Conservation (phyloP, 2,888 invertebrate genomes). For the Ichneumoninae sp. region DNA sequence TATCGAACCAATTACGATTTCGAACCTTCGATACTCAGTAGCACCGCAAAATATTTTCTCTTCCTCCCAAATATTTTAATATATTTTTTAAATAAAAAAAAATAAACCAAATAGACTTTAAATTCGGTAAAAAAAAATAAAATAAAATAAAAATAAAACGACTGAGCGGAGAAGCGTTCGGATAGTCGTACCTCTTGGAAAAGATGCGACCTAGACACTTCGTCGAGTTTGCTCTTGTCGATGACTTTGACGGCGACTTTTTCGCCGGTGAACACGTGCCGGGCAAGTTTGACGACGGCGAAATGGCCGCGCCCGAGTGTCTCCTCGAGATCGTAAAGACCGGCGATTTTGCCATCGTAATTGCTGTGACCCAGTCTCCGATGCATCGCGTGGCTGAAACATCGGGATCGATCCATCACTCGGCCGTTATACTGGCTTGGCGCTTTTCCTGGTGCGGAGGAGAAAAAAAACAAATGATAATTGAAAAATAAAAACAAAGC, state of each 20-base stretch:
- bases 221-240: conserved; percentile 99
- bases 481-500: neutral
- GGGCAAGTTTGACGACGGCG: conserved; percentile 98
- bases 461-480: neutral
- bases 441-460: neutral
- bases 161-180: neutral
- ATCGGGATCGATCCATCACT: conserved; percentile 21
- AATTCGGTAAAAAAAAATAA: neutral
- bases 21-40: neutral
- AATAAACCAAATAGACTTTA: neutral
- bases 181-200: conserved; percentile 92
- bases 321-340: conserved; percentile 98
- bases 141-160: neutral
- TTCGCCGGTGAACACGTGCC: conserved; percentile 99
- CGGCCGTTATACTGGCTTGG: neutral
- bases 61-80: neutral
- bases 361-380: conserved; percentile 84
- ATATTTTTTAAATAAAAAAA: conserved; percentile 1
- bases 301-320: conserved; percentile 99
- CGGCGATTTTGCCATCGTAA: conserved; percentile 96
- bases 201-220: conserved; percentile 97
- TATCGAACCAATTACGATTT: conserved; percentile 17
- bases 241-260: conserved; percentile 99
- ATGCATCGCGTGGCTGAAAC: conserved; percentile 75
- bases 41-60: neutral